Conservation (phyloP, 2,888 invertebrate species). For the Patella depressa region DNA sequence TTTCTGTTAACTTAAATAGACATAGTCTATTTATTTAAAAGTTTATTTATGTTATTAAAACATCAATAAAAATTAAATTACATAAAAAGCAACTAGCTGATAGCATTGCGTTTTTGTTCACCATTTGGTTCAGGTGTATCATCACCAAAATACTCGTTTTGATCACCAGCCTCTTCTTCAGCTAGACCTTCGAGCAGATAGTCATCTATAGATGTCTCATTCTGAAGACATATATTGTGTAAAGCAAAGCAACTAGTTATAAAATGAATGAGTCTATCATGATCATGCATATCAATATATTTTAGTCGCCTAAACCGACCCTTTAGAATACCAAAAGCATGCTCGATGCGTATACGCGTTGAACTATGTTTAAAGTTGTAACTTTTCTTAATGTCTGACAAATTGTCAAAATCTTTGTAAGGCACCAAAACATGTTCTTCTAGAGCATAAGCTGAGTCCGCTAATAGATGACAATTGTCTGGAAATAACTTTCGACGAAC, state of each 20-base stretch:
- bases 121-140: background rate
- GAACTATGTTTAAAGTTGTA: slow-evolving; percentile 7
- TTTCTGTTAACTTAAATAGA: too few species aligned
- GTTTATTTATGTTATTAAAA: too few species aligned
- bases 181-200: background rate
- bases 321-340: slow-evolving; percentile 1
- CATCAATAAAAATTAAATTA: background rate
- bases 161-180: background rate
- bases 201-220: background rate
- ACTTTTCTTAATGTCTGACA: slow-evolving; percentile 7
- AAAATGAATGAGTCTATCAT: background rate
- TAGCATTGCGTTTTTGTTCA: background rate
- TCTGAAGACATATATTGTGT: background rate
- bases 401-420: slow-evolving; percentile 4
- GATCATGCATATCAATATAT: slow-evolving; percentile 4
- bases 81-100: background rate
- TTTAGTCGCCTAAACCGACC: background rate
- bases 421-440: slow-evolving; percentile 6
- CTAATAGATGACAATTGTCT: too few species aligned
- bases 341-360: slow-evolving; percentile 1
- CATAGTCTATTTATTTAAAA: too few species aligned
- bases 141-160: slow-evolving; percentile 1
- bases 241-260: slow-evolving; percentile 4
- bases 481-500: too few species aligned
- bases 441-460: too few species aligned